Evolutionary conservation across 2,797 vertebrate genomes (phyloP), one percentile per base, ranked within the genome.

Genomic region (Scomberomorus guttatus): DNA sequence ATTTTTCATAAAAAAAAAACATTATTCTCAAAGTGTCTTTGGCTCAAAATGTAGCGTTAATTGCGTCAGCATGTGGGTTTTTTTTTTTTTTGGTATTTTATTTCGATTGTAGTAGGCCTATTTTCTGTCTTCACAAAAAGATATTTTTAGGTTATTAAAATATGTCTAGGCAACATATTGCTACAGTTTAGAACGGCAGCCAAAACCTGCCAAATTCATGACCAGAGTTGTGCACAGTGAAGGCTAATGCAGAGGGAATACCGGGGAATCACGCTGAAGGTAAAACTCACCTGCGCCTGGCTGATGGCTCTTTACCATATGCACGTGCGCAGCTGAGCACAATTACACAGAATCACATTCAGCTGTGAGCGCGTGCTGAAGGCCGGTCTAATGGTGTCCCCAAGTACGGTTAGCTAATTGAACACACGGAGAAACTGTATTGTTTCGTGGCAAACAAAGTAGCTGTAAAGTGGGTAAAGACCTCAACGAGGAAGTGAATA

Each of bases 331-430:
- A 0, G 18, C 69, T 32, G 8, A 20, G 4, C 48, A 0, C 29
- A 82, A 90, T 92, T 27, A 88, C 48, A 6, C 3, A 0, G 9
- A 57, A 91, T 77, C 3, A 13, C 3, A 0, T 17, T 22, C 90
- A 91, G 77, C 63, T 84, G 88, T 9, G 74, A 1, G 22, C 34
- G 17, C 65, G 52, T 25, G 55, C 29, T 2, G 7, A 29, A 15
- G n/a, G 22, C 25, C 15, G 7, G 3, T 7, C 10, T 15, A 4
- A 15, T 8, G 6, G 0, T 0, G 9, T 29, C 2, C 1, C 3
- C 17, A 0, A 2, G 9, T 1, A 11, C 20, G 22, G 13, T 13
- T 13, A 11, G 5, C 42, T 27, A 32, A 70, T 48, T 44, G 2
- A 46, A 34, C 4, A 0, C 48, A 4, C 1, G 18, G 15, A 44